Base-by-base conservation (phyloP, 2,113 vertebrate species). In the Tyto alba region DNA sequence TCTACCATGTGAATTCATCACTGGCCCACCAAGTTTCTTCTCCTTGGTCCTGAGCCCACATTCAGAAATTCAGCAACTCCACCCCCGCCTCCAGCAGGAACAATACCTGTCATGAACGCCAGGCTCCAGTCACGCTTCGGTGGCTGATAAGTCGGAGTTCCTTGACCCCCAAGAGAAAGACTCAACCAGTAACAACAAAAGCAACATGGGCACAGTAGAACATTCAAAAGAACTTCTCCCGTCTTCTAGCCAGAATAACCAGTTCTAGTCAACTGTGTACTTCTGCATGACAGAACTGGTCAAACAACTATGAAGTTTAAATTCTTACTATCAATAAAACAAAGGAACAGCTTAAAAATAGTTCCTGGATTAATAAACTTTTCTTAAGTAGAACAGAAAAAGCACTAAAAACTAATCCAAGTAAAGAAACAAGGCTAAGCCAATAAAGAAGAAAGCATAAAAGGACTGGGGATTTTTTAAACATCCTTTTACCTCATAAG, bases 121-220 rank as follows among this genome's bases (percentile, higher is more conserved):
- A 92, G 60, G 79, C n/a, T 95, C 90, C 80, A 86, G 43, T 85
- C 73, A 93, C 0, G 0, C 64, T 94, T 69, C 7, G 0, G 60
- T 60, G 73, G 83, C 92, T 96, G 76, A 73, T 59, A 94, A 67
- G 29, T 89, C 71, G 91, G n/a, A 88, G 64, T 43, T 84, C 57
- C 85, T 93, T 72, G 68, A 93, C 66, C 73, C 72, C 63, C 83
- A 75, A 66, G 57, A 81, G 76, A 96, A 75, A 93, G 43, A 90
- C 69, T 89, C 25, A 85, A 93, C 56, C 77, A 82, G 56, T 23
- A 79, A 53, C 62, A 94, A 92, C 60, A 93, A 75, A 90, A 93
- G 26, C 73, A 92, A 94, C 27, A 68, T 9, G n/a, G 74, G 66
- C 47, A 89, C 38, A 88, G 74, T 27, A 67, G 45, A 32, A 77